phyloP scores from a whole-genome alignment of 1,140 invertebrate species.

The Daktulosphaira vitifoliae region DNA sequence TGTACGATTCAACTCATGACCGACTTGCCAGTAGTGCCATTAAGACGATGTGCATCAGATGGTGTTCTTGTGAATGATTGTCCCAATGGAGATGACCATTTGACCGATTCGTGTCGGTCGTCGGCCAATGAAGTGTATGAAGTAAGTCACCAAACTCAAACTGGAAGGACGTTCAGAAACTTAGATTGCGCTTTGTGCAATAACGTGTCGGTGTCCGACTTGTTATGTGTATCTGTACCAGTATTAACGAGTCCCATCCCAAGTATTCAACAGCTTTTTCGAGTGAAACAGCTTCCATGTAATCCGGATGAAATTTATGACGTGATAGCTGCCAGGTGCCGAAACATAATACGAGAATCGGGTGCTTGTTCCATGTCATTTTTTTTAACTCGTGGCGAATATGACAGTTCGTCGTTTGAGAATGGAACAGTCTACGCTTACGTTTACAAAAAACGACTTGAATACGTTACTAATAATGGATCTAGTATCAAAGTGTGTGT shows the following conservation, averaged over 20 bases:
- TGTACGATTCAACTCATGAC: background rate
- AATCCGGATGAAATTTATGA: background rate
- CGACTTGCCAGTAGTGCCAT: background rate
- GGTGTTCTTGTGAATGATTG: background rate
- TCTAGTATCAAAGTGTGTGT: background rate
- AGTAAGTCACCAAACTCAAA: background rate
- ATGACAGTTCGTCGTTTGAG: background rate
- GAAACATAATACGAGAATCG: conserved; percentile 7
- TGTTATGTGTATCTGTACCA: background rate
- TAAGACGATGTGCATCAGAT: background rate
- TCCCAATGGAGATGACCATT: background rate
- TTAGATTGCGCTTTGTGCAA: conserved; percentile 28
- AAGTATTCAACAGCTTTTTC: too few relatives aligned
- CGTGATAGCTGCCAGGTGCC: background rate
- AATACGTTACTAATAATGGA: background rate
- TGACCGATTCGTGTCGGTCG: background rate
- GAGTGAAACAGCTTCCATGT: background rate
- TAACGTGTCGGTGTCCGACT: background rate
- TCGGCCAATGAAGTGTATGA: background rate
- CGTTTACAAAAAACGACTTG: conserved; percentile 5
- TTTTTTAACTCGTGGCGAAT: background rate
- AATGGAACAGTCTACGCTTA: conserved; percentile 6
- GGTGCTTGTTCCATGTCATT: background rate
- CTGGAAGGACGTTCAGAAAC: background rate
- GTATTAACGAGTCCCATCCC: background rate